Evolutionary conservation across 2,797 vertebrate genomes (phyloP).

Genomic region (Girardinus metallicus): DNA sequence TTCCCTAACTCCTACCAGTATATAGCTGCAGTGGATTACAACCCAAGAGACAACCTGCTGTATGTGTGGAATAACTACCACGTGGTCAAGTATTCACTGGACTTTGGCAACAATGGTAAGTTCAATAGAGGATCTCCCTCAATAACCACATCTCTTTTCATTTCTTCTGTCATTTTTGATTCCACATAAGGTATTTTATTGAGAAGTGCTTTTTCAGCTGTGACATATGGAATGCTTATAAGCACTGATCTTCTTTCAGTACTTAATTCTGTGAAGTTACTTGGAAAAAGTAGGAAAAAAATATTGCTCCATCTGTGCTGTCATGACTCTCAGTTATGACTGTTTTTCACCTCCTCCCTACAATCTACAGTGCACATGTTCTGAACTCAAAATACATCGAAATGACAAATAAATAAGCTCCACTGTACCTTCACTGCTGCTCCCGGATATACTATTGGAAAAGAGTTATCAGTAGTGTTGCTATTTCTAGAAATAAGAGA

Average conservation of each 20-base stretch:
- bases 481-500: conserved; percentile 29
- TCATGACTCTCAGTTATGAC: conserved; percentile 47
- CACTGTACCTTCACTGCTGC: conserved; percentile 13
- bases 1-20: conserved; percentile 99
- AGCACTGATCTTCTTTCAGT: conserved; percentile 52
- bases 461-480: conserved; percentile 21
- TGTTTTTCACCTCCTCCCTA: conserved; percentile 16
- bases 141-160: conserved; percentile 21
- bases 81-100: conserved; percentile 96
- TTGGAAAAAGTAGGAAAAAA: conserved; percentile 44
- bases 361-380: conserved; percentile 27
- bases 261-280: conserved; percentile 60
- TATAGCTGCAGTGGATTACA: conserved; percentile 99
- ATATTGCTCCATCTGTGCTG: conserved; percentile 65
- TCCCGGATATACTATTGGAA: conserved; percentile 9
- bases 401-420: neutral
- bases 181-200: neutral
- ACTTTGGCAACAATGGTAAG: conserved; percentile 96
- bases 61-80: conserved; percentile 99
- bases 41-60: conserved; percentile 96
- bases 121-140: conserved; percentile 1
- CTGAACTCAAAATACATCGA: conserved; percentile 12
- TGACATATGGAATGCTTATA: conserved; percentile 62
- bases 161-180: conserved; percentile 1
- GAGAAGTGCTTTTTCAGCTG: conserved; percentile 8